Evolutionary conservation across 2,113 vertebrate genomes (phyloP).

Genomic region (Egretta garzetta): DNA sequence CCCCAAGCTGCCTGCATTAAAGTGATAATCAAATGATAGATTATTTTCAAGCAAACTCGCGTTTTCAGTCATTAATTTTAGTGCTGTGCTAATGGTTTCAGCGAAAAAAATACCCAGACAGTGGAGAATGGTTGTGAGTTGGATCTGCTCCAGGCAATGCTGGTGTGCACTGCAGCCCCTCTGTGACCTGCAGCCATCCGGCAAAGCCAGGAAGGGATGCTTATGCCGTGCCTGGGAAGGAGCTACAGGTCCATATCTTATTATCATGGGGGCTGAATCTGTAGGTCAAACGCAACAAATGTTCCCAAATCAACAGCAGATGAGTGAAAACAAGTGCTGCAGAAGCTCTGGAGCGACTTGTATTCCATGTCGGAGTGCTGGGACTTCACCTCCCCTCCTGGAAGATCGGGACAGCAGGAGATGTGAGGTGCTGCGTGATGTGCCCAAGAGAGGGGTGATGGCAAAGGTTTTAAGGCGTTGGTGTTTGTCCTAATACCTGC

Average conservation of each 20-base stretch:
- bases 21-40: conserved; percentile 48
- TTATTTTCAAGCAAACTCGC: conserved; percentile 40
- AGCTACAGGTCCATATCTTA: not conserved
- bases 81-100: not conserved
- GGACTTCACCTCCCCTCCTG: not conserved
- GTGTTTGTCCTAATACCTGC: not conserved
- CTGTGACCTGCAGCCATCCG: not conserved
- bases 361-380: not conserved
- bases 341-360: not conserved
- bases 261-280: not conserved
- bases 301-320: not conserved
- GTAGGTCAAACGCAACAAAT: not conserved
- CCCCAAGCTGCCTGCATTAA: conserved; percentile 8
- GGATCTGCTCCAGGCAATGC: not conserved
- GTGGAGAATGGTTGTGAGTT: not conserved
- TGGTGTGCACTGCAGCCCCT: not conserved
- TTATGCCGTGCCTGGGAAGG: accelerated
- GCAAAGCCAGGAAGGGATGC: not conserved
- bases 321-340: not conserved
- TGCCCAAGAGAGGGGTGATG: not conserved
- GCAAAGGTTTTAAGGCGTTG: not conserved
- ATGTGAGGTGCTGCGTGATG: not conserved
- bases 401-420: not conserved
- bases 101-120: not conserved
- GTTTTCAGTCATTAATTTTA: conserved; percentile 37